Evolutionary conservation across 2,113 vertebrate genomes (phyloP).

Genomic region (Furnarius figulus): DNA sequence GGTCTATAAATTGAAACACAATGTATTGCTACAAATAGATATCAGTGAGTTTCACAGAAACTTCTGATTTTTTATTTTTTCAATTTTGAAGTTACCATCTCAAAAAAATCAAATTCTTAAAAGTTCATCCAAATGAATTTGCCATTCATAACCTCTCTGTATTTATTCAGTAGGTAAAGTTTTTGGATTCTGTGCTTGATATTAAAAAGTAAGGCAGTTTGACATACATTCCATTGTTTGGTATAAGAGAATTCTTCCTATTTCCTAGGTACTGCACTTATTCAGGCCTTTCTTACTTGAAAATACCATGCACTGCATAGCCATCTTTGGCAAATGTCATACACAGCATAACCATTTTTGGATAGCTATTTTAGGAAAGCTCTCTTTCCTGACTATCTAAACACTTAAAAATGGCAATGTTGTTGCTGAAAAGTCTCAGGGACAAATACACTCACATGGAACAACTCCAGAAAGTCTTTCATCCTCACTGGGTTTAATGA

Average conservation of each 20-base stretch:
- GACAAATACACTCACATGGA: background rate
- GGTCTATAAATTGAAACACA: background rate
- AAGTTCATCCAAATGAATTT: background rate
- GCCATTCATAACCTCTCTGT: background rate
- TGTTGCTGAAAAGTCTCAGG: background rate
- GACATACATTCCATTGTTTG: background rate
- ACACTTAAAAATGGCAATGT: conserved; percentile 52
- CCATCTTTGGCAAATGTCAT: conserved; percentile 36
- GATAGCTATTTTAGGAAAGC: conserved; percentile 56
- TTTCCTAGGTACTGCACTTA: conserved; percentile 14
- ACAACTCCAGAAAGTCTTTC: background rate
- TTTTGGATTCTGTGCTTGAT: background rate
- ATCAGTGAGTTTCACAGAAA: background rate
- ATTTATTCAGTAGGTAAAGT: background rate
- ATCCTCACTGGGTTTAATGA: background rate
- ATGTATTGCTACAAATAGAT: background rate
- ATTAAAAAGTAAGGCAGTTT: background rate
- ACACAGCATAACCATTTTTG: conserved; percentile 18
- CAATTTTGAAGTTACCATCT: background rate
- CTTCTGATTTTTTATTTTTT: background rate
- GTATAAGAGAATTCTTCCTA: background rate
- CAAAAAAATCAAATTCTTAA: background rate
- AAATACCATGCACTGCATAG: background rate
- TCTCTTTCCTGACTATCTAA: background rate
- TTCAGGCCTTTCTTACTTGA: background rate